A percentile compares a stretch with the other conserved stretches of the same genome.
Evolutionary conservation across 2,797 vertebrate genomes (phyloP).

Genomic region (Takifugu ocellatus): DNA sequence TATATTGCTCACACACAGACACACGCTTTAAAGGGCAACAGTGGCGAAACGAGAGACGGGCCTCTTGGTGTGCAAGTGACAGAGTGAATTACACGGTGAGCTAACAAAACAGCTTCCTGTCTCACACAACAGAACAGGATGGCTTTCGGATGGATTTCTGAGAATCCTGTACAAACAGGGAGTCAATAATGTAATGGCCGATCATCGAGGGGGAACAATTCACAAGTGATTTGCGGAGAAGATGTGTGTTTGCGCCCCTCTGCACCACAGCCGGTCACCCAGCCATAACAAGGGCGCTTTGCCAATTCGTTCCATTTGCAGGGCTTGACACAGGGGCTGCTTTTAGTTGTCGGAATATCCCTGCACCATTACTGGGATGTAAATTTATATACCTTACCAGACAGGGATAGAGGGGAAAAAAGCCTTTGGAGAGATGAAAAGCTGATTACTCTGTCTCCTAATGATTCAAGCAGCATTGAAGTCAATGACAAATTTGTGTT

Average conservation of each 20-base stretch:
- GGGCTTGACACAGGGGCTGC: slow-evolving; percentile 29
- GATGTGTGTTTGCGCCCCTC: slow-evolving; percentile 63
- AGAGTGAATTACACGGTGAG: slow-evolving; percentile 68
- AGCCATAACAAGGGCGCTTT: slow-evolving; percentile 41
- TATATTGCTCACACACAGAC: slow-evolving; percentile 9
- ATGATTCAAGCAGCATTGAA: slow-evolving; percentile 55
- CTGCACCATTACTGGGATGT: slow-evolving; percentile 13
- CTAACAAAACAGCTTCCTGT: slow-evolving; percentile 63
- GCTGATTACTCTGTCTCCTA: slow-evolving; percentile 52
- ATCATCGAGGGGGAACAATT: slow-evolving; percentile 60
- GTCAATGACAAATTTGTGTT: slow-evolving; percentile 65
- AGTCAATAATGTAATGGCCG: slow-evolving; percentile 68
- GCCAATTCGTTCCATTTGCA: slow-evolving; percentile 53
- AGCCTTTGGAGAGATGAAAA: slow-evolving; percentile 47
- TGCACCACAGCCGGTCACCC: slow-evolving; percentile 49
- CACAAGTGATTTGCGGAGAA: slow-evolving; percentile 58
- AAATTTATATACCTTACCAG: slow-evolving; percentile 22
- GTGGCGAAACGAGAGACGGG: slow-evolving; percentile 66
- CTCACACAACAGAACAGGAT: slow-evolving; percentile 52
- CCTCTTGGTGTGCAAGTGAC: slow-evolving; percentile 61
- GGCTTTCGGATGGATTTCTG: slow-evolving; percentile 67
- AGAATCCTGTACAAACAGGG: slow-evolving; percentile 62
- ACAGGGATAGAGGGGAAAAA: not conserved
- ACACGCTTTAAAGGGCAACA: slow-evolving; percentile 54
- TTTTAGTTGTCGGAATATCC: slow-evolving; percentile 23